A percentile compares a stretch with the other conserved stretches of the same genome.
These are phyloP conservation scores for Cydia fagiglandana DNA, from an alignment of 1,140 invertebrate genomes.

Conservation along the genomic window DNA sequence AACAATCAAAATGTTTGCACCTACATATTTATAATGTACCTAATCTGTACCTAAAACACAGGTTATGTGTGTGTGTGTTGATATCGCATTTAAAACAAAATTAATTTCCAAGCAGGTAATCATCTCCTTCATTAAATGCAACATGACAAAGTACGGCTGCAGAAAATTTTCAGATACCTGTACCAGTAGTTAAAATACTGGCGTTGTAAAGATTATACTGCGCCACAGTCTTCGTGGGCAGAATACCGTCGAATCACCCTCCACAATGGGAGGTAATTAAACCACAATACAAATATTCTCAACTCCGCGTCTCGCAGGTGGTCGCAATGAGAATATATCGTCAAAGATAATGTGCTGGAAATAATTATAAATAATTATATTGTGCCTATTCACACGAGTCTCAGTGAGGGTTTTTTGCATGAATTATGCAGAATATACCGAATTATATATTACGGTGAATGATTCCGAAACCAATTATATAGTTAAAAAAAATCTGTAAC, in stretches of 20 bases:
- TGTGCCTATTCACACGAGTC: constrained; percentile 37
- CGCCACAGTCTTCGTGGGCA: constrained; percentile 34
- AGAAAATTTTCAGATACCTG: not conserved
- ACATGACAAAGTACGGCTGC: not conserved
- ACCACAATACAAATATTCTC: constrained; percentile 72
- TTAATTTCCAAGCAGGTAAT: too few relatives aligned
- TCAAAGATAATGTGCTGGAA: constrained; percentile 48
- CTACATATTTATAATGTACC: too few relatives aligned
- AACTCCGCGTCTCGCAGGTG: constrained; percentile 66
- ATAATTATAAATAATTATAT: constrained; percentile 21
- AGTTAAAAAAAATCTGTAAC: not conserved
- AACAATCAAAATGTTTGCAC: too few relatives aligned
- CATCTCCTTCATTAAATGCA: too few relatives aligned
- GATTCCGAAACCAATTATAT: not conserved
- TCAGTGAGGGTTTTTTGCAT: constrained; percentile 37
- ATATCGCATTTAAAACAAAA: too few relatives aligned
- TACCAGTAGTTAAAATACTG: not conserved
- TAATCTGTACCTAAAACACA: too few relatives aligned
- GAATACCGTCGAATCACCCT: constrained; percentile 54
- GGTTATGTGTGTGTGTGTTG: too few relatives aligned
- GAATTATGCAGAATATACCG: not conserved
- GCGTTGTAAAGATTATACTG: not conserved
- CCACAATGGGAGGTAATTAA: constrained; percentile 76
- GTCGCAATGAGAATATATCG: constrained; percentile 67
- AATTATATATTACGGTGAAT: not conserved